Evolutionary conservation across 2,797 vertebrate genomes (phyloP).

Genomic region (Dicrostonyx torquatus): DNA sequence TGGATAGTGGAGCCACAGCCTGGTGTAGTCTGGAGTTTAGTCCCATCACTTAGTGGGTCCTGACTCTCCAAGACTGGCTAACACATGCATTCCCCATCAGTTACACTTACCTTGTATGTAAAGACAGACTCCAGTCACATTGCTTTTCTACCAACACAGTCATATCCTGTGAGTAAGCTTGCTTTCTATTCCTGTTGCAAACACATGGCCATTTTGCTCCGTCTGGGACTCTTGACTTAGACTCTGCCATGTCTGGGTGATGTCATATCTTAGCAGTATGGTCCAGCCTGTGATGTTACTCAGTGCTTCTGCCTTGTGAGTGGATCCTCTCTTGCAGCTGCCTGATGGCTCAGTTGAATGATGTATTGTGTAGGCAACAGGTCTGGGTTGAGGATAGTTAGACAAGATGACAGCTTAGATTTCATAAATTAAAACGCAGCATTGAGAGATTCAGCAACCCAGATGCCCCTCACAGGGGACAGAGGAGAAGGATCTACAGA

Average conservation of each 20-base stretch:
- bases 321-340: neutral
- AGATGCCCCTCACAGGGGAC: rapidly evolving
- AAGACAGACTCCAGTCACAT: neutral
- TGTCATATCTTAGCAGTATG: neutral
- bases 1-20: neutral
- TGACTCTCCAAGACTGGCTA: too few relatives aligned
- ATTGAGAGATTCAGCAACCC: neutral
- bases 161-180: neutral
- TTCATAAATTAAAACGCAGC: neutral
- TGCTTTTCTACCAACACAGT: neutral
- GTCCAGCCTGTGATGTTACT: neutral
- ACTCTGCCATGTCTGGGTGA: neutral
- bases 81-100: neutral
- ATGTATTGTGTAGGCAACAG: neutral
- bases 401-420: neutral
- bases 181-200: neutral
- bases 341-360: rapidly evolving
- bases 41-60: neutral
- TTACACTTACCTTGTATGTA: neutral
- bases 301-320: rapidly evolving
- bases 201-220: neutral
- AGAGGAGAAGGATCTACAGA: neutral
- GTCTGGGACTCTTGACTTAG: neutral
- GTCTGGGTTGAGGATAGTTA: neutral
- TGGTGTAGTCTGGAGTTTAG: too few relatives aligned